Percentiles rank a stretch among this genome's conserved stretches.
Evolutionary conservation across 1,140 invertebrate species (phyloP).

Genomic region (Branchinecta lindahli): DNA sequence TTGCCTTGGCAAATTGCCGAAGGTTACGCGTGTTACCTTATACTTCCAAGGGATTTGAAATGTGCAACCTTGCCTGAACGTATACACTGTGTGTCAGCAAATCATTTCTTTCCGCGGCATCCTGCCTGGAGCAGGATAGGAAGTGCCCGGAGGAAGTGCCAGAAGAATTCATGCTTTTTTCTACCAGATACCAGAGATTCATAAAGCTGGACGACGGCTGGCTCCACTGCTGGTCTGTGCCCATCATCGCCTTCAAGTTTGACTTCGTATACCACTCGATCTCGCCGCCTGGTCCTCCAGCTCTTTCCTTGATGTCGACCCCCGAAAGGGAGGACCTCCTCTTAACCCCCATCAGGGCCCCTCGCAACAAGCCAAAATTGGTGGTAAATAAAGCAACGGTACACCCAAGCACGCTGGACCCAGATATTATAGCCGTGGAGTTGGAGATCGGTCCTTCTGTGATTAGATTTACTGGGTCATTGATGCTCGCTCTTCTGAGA

Average conservation of each 20-base stretch:
- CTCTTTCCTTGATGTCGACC: slow-evolving; percentile 76
- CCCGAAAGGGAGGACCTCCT: slow-evolving; percentile 86
- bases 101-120: too few species aligned
- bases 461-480: slow-evolving; percentile 70
- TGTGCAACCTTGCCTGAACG: too few species aligned
- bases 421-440: slow-evolving; percentile 77
- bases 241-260: slow-evolving; percentile 77
- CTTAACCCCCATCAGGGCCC: slow-evolving; percentile 75
- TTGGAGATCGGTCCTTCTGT: slow-evolving; percentile 84
- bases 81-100: too few species aligned
- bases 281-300: slow-evolving; percentile 63
- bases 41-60: too few species aligned
- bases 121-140: too few species aligned
- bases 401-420: slow-evolving; percentile 60
- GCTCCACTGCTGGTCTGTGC: slow-evolving; percentile 90
- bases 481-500: slow-evolving; percentile 71
- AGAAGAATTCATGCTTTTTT: too few species aligned
- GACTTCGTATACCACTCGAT: slow-evolving; percentile 80
- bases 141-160: too few species aligned
- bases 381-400: slow-evolving; percentile 40
- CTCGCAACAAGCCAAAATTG: slow-evolving; percentile 32
- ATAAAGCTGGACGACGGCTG: slow-evolving; percentile 48
- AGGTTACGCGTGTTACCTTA: too few species aligned
- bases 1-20: too few species aligned
- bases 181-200: slow-evolving; percentile 9